phyloP scores from a whole-genome alignment of 1,140 invertebrate species.

The Lepeophtheirus salmonis region DNA sequence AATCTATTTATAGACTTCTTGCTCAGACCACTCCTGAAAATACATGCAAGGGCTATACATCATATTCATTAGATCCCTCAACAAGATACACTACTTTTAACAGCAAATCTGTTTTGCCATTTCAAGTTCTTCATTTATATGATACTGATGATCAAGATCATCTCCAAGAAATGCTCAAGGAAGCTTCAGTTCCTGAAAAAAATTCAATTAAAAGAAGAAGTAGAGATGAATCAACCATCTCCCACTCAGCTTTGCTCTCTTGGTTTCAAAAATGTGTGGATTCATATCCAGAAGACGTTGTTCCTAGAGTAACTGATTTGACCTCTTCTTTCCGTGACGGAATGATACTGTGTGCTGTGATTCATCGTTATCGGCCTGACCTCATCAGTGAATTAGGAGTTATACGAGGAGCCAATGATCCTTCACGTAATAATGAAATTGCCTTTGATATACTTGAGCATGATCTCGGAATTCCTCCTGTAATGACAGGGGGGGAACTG shows the following conservation, averaged over 20 bases:
- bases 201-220: neutral
- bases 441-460: slow-evolving; percentile 60
- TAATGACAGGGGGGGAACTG: slow-evolving; percentile 63
- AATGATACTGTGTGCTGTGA: slow-evolving; percentile 56
- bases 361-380: slow-evolving; percentile 69
- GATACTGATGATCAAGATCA: slow-evolving; percentile 40
- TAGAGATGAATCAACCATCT: slow-evolving; percentile 38
- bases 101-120: slow-evolving; percentile 37
- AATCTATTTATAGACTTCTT: slow-evolving; percentile 71
- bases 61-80: slow-evolving; percentile 73
- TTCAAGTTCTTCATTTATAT: slow-evolving; percentile 40
- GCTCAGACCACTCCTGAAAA: slow-evolving; percentile 94
- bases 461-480: slow-evolving; percentile 52
- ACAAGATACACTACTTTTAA: slow-evolving; percentile 39
- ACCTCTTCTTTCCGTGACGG: slow-evolving; percentile 48
- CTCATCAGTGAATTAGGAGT: slow-evolving; percentile 42
- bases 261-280: slow-evolving; percentile 56
- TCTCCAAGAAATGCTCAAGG: slow-evolving; percentile 27
- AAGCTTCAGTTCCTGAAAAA: neutral
- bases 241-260: slow-evolving; percentile 47
- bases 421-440: slow-evolving; percentile 42
- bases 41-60: slow-evolving; percentile 62
- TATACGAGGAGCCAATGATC: slow-evolving; percentile 35
- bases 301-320: slow-evolving; percentile 37
- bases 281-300: slow-evolving; percentile 40